These are phyloP conservation scores for Ostrea edulis DNA, from an alignment of 1,140 invertebrate genomes.

Conservation along the genomic window DNA sequence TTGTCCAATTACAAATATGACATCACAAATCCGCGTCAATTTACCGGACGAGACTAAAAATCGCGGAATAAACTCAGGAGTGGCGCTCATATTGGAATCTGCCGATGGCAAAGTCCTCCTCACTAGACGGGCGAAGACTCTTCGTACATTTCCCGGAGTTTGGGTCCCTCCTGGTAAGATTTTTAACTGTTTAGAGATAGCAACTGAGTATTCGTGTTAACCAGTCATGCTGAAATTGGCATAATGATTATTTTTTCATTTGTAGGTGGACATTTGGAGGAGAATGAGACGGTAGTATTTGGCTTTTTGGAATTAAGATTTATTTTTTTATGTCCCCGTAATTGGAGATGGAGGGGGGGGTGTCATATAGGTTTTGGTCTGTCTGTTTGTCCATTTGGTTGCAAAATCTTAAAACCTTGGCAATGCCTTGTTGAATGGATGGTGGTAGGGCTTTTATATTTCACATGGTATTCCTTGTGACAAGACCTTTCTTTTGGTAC, in stretches of 20 bases:
- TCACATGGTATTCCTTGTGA: too few species aligned
- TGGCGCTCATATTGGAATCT: constrained; percentile 75
- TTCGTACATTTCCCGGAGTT: constrained; percentile 78
- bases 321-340: neutral
- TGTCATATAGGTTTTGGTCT: too few species aligned
- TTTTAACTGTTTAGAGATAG: neutral
- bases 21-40: constrained; percentile 9
- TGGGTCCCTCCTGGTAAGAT: constrained; percentile 80
- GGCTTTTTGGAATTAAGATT: constrained; percentile 15
- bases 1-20: constrained; percentile 70
- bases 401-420: too few species aligned
- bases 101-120: constrained; percentile 77
- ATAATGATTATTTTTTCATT: constrained; percentile 10
- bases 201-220: neutral
- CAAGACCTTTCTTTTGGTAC: too few species aligned
- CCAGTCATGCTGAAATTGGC: too few species aligned
- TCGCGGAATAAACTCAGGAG: constrained; percentile 77
- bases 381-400: too few species aligned
- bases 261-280: constrained; percentile 69
- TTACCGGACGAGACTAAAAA: constrained; percentile 61
- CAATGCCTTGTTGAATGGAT: too few species aligned
- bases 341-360: neutral
- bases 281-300: constrained; percentile 67
- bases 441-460: too few species aligned
- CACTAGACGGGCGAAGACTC: constrained; percentile 75